Evolutionary conservation across 2,113 vertebrate species (phyloP), one percentile per base, ranked within the genome.

Genomic region (Mesembrinibis cayennensis): DNA sequence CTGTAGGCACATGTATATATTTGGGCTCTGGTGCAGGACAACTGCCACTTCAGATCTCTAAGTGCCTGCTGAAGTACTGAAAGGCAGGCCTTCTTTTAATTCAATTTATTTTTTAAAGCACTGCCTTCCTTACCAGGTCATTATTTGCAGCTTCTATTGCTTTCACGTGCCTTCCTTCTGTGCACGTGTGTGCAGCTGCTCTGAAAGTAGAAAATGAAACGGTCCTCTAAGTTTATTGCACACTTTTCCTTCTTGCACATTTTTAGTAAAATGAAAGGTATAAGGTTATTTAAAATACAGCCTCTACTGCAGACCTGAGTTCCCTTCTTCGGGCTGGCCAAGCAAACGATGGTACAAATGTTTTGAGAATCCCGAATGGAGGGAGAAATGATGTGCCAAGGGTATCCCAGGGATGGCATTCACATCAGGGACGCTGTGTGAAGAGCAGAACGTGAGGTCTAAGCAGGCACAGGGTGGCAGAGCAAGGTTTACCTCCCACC

Each of bases 281-380:
- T 18, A 18, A 29, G 16, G 32, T 67, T 81, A 74, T 56, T 74
- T 27, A n/a, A 56, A 80, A 58, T 16, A n/a, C 32, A 69, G 23
- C 42, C 47, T 80, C 42, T 50, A 18, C 19, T 50, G 53, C 61
- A 80, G 73, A 49, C 13, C 22, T 3, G 42, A 45, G 49, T 22
- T 38, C 27, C 36, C 42, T 52, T 49, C 59, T 20, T 80, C 38
- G 81, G 53, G 27, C 19, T 85, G 16, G 11, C 47, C 42, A 80
- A 67, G 34, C 18, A 19, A 83, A 42, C 0, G 3, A 23, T 1
- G 2, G 30, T 11, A 66, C 30, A 20, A 30, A 17, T 23, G 3
- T 16, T 81, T 6, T 25, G 67, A 55, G 40, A 82, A 59, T 32
- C 32, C 44, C 13, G 12, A 55, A 19, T 8, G 22, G 69, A 61